Evolutionary conservation across 2,888 invertebrate species (phyloP), one percentile per base, ranked within the genome.

Genomic region (Acheta domesticus): DNA sequence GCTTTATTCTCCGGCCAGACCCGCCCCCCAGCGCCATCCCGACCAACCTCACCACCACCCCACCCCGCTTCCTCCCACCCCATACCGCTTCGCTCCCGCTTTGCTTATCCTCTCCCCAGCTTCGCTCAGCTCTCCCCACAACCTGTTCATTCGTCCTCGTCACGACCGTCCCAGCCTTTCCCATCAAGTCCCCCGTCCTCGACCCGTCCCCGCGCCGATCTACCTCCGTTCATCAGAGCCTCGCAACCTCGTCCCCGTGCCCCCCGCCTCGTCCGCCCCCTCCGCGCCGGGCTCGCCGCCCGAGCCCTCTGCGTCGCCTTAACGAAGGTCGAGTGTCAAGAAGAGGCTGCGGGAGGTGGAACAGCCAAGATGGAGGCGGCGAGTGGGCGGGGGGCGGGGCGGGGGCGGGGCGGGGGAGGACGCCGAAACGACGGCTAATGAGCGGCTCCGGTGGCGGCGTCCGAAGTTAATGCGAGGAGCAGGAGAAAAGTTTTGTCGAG

Each of bases 251-350:
- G 4, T 8, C n/a, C n/a, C 62, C 62, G 12, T 23, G 23, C 23
- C 23, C 23, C 2, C 23, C 23, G 23, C 23, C 62, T 2, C 5
- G 14, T 62, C 14, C 12, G 14, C n/a, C n/a, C n/a, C 62, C 62
- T 1, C 8, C 62, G 62, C 62, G 16, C 8, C 62, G 8, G 16
- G 16, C 14, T 4, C 5, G 14, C 11, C n/a, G 62, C 62, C n/a
- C 16, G 62, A 1, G 62, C 62, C n/a, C 16, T 5, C 62, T 14
- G 14, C 16, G 62, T 62, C 16, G 62, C 8, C 62, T n/a, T 62
- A 62, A 62, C 62, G 62, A 62, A 62, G 62, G 62, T 62, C 62
- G 62, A 62, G 62, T 62, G 62, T 62, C 62, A 62, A 62, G 62
- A 62, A 62, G 62, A 62, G 62, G 62, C 62, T 14, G n/a, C 14